Evolutionary conservation across 1,140 invertebrate species (phyloP).

Genomic region (Eulimnadia texana): DNA sequence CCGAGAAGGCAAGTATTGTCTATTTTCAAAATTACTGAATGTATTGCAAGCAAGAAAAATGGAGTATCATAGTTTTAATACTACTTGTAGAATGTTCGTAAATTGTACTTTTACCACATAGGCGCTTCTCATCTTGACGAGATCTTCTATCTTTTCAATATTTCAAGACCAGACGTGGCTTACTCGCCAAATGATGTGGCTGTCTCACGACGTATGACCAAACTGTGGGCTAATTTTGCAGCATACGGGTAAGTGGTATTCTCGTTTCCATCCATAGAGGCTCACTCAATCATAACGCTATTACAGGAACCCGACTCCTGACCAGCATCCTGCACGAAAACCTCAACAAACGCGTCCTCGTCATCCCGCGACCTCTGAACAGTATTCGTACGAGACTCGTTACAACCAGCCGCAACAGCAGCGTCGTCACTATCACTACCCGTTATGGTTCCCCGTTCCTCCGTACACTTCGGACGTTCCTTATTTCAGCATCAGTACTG

Average conservation of each 20-base stretch:
- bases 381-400: too few relatives aligned
- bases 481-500: not conserved
- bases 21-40: too few relatives aligned
- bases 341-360: too few relatives aligned
- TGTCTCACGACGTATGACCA: slow-evolving; percentile 40
- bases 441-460: not conserved
- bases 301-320: too few relatives aligned
- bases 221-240: slow-evolving; percentile 53
- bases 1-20: not conserved
- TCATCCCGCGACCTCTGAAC: too few relatives aligned
- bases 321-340: too few relatives aligned
- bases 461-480: not conserved
- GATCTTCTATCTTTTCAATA: slow-evolving; percentile 29
- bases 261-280: too few relatives aligned
- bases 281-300: too few relatives aligned
- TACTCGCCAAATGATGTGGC: slow-evolving; percentile 29
- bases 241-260: slow-evolving; percentile 44
- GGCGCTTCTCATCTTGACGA: slow-evolving; percentile 47
- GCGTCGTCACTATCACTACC: not conserved
- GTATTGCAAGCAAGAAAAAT: too few relatives aligned
- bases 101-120: slow-evolving; percentile 23
- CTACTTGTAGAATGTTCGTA: not conserved
- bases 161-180: slow-evolving; percentile 24
- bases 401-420: too few relatives aligned
- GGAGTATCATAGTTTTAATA: too few relatives aligned